Evolutionary conservation across 2,888 invertebrate species (phyloP), one percentile per base, ranked within the genome.

Genomic region (Pseudanteris insignis): DNA sequence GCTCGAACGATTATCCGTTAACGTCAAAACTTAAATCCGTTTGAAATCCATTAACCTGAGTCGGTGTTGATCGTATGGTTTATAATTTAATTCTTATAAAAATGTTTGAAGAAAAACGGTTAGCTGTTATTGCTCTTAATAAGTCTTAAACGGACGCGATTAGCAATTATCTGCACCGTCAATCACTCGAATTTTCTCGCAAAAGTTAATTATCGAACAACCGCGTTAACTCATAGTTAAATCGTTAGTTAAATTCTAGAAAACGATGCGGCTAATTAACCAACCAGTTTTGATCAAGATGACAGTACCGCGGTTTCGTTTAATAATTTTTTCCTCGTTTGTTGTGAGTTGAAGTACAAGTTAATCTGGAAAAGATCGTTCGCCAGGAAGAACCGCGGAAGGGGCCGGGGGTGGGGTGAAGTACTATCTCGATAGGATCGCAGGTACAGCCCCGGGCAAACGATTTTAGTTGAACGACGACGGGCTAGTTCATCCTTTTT

Each of bases 341-440:
- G 26, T 43, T 44, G 33, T 38, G 33, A 33, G 28, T 44, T 28
- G n/a, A 38, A 43, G 18, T 10, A 15, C 13, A 29, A 28, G 40
- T 33, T 58, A 38, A 58, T 58, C 50, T 51, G 30, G 53, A 53
- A 47, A 60, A 37, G 53, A 53, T 60, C 47, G 25, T 43, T 60
- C 30, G 18, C 26, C 21, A 29, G 12, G 55, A 43, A 40, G 48
- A 43, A 50, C 44, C 60, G 24, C 29, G 60, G 37, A 33, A 46
- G 53, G 37, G 40, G 26, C 41, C 32, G n/a, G n/a, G n/a, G n/a
- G n/a, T n/a, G n/a, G n/a, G n/a, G n/a, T n/a, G n/a, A n/a, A n/a
- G n/a, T n/a, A n/a, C n/a, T n/a, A n/a, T n/a, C 18, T 60, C 44
- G 60, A 61, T 55, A 61, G 26, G 44, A 44, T 61, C 44, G 32